Evolutionary conservation across 2,888 invertebrate species (phyloP).

Genomic region (Apomyelois bistriatella): DNA sequence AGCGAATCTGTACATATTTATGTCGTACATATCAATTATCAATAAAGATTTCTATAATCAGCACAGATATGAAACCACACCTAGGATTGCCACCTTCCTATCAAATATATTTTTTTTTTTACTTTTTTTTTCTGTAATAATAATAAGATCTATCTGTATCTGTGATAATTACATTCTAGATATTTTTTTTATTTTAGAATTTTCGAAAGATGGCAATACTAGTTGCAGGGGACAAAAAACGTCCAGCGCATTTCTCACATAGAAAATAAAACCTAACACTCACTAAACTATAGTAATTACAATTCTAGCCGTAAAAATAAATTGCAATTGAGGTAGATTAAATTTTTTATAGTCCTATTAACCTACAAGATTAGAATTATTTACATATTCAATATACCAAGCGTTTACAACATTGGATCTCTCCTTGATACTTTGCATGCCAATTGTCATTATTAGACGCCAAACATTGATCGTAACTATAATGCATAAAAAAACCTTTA

Average conservation of each 20-base stretch:
- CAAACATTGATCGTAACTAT: constrained; percentile 40
- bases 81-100: constrained; percentile 33
- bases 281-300: constrained; percentile 75
- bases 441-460: constrained; percentile 43
- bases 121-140: not conserved
- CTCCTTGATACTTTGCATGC: constrained; percentile 44
- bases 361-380: constrained; percentile 75
- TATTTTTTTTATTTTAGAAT: not conserved
- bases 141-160: too few species aligned
- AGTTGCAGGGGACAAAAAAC: constrained; percentile 33
- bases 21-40: constrained; percentile 52
- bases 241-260: constrained; percentile 52
- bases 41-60: constrained; percentile 63
- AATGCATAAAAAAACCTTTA: constrained; percentile 33
- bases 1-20: constrained; percentile 59
- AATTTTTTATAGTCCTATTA: constrained; percentile 79
- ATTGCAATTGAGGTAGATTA: constrained; percentile 78
- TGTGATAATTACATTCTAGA: not conserved
- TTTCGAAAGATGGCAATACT: constrained; percentile 30
- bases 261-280: constrained; percentile 58
- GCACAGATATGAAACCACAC: constrained; percentile 57
- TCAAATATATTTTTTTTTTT: not conserved
- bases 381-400: constrained; percentile 68
- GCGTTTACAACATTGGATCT: constrained; percentile 67
- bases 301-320: constrained; percentile 72